These are phyloP conservation scores for Julus scanicus DNA, from an alignment of 2,888 invertebrate genomes.

Conservation along the genomic window DNA sequence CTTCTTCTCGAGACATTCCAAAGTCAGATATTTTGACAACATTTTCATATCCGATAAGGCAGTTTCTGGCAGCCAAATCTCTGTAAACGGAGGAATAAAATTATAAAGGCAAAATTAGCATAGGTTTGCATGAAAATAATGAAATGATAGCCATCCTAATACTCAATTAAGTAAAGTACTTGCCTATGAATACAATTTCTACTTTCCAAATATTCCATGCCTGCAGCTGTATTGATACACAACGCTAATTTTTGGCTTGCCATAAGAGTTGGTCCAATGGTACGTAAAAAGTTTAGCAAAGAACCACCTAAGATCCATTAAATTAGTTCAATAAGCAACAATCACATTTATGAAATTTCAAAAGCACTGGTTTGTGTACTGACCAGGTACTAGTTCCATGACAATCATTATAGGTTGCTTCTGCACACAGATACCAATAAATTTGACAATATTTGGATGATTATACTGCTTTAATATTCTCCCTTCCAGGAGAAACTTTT, in stretches of 20 bases:
- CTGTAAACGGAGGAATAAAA: slow-evolving; percentile 65
- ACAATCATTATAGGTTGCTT: slow-evolving; percentile 99
- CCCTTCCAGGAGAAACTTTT: slow-evolving; percentile 95
- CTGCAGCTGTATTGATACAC: slow-evolving; percentile 93
- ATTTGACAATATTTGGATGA: slow-evolving; percentile 94
- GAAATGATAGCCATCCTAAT: not conserved
- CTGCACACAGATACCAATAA: slow-evolving; percentile 97
- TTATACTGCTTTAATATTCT: slow-evolving; percentile 95
- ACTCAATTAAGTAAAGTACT: not conserved
- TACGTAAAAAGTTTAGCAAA: slow-evolving; percentile 85
- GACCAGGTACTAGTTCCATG: slow-evolving; percentile 94
- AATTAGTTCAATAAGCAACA: slow-evolving; percentile 53
- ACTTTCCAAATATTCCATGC: slow-evolving; percentile 94
- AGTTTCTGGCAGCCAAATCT: slow-evolving; percentile 94
- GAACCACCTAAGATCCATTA: slow-evolving; percentile 79
- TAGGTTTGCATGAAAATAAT: not conserved
- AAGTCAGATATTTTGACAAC: slow-evolving; percentile 97
- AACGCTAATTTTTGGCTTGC: slow-evolving; percentile 80
- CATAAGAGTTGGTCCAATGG: slow-evolving; percentile 76
- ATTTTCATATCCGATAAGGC: slow-evolving; percentile 83
- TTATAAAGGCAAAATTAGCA: not conserved
- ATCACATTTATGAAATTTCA: not conserved
- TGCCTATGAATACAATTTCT: slow-evolving; percentile 91
- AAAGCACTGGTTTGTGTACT: slow-evolving; percentile 55
- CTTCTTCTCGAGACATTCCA: slow-evolving; percentile 97